phyloP scores from a whole-genome alignment of 1,140 invertebrate genomes.

The Drosophila obscura region DNA sequence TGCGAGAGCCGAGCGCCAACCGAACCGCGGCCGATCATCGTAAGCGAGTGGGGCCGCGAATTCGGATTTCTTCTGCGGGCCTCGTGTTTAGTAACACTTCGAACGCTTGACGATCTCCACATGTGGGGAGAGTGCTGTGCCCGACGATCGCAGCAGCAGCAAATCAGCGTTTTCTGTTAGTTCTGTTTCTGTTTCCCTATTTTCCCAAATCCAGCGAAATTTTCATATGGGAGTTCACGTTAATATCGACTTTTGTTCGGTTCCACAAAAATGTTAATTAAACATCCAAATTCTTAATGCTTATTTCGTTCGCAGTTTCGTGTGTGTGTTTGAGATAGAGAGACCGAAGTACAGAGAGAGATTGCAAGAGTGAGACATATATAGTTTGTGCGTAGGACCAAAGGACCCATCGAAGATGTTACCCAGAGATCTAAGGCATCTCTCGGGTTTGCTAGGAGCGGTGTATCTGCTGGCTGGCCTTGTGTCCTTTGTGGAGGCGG shows the following conservation, averaged over 20 bases:
- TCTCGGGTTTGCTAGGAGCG: conserved; percentile 76
- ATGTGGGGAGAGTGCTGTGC: conserved; percentile 83
- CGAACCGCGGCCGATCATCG: conserved; percentile 15
- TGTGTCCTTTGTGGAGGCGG: conserved; percentile 61
- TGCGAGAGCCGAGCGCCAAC: conserved; percentile 33
- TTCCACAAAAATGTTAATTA: conserved; percentile 6
- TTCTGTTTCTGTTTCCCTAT: conserved; percentile 4
- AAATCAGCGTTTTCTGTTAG: conserved; percentile 72
- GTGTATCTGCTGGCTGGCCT: conserved; percentile 62
- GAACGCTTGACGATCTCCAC: conserved; percentile 84
- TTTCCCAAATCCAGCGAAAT: background rate
- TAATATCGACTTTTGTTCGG: conserved; percentile 13
- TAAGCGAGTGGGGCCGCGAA: conserved; percentile 47
- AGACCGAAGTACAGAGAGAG: conserved; percentile 11
- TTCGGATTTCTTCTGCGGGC: conserved; percentile 68
- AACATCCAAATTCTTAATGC: conserved; percentile 19
- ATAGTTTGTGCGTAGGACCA: conserved; percentile 56
- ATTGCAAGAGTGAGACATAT: conserved; percentile 33
- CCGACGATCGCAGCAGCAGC: conserved; percentile 78
- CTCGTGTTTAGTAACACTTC: conserved; percentile 83
- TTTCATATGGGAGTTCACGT: background rate
- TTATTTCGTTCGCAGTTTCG: conserved; percentile 73
- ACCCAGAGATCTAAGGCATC: conserved; percentile 79
- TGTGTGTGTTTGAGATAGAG: conserved; percentile 57
- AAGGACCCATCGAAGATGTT: conserved; percentile 62